These are phyloP conservation scores for Anarrhichthys ocellatus DNA, from an alignment of 2,113 vertebrate genomes.

Conservation along the genomic window DNA sequence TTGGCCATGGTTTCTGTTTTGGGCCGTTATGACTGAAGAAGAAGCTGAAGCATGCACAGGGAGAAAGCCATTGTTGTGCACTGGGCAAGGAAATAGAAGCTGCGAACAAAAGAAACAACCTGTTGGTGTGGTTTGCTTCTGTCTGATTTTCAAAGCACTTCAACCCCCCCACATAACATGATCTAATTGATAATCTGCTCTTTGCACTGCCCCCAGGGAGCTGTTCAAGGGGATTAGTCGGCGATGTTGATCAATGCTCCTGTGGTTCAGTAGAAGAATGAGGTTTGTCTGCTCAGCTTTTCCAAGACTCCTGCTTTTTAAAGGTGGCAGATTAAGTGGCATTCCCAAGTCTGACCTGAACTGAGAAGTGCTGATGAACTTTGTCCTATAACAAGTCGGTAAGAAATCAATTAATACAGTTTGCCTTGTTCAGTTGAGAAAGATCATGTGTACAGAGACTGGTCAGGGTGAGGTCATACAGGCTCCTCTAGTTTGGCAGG, in stretches of 20 bases:
- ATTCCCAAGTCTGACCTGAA: not conserved
- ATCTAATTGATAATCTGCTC: constrained; percentile 30
- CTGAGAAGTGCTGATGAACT: not conserved
- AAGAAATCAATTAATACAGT: not conserved
- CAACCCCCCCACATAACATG: not conserved
- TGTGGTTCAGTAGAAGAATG: constrained; percentile 1
- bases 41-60: not conserved
- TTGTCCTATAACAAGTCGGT: not conserved
- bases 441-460: not conserved
- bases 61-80: not conserved
- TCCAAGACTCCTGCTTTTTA: not conserved
- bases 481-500: not conserved
- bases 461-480: constrained; percentile 3
- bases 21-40: not conserved
- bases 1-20: constrained; percentile 23
- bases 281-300: not conserved
- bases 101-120: not conserved
- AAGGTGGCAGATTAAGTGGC: not conserved
- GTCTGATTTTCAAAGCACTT: constrained; percentile 21
- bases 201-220: constrained; percentile 18
- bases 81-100: not conserved
- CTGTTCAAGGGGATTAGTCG: constrained; percentile 31
- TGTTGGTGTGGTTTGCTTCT: constrained; percentile 21
- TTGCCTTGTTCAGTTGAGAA: not conserved
- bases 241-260: constrained; percentile 30